Conservation (phyloP, 1,140 invertebrate genomes). For the Cyrtorhinus lividipennis region DNA sequence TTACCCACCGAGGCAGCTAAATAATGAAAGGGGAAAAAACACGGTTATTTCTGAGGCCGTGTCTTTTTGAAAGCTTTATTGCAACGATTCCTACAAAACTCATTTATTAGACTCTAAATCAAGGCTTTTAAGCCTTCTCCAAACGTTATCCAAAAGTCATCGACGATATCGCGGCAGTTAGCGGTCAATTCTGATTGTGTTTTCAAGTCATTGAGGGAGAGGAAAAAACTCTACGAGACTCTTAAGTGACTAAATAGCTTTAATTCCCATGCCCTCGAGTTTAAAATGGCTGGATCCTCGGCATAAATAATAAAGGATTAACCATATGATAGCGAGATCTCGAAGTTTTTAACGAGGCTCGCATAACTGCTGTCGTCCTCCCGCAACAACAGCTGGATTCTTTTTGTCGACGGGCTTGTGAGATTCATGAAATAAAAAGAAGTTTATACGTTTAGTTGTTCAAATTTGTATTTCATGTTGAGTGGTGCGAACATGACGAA, state of each 20-base stretch:
- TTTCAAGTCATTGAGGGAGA: background rate
- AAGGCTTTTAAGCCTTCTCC: background rate
- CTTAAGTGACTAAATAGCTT: background rate
- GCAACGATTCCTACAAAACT: background rate
- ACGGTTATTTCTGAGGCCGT: background rate
- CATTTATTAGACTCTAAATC: constrained; percentile 11
- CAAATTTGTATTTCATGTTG: too few species aligned
- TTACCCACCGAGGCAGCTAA: too few species aligned
- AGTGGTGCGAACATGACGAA: too few species aligned
- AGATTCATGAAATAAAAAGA: too few species aligned
- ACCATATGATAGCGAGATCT: background rate
- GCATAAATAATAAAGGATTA: background rate
- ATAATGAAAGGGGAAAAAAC: too few species aligned
- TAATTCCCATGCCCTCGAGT: background rate
- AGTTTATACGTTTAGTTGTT: too few species aligned
- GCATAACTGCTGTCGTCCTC: too few species aligned
- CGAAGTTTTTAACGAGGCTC: background rate
- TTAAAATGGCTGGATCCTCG: background rate
- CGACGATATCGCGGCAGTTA: background rate
- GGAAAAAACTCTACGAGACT: background rate
- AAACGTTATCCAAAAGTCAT: background rate
- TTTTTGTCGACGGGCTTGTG: too few species aligned
- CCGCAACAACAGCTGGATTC: too few species aligned
- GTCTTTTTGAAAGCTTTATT: constrained; percentile 2
- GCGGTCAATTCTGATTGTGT: background rate